phyloP scores from a whole-genome alignment of 1,140 invertebrate species.

The Drosophila pectinifera region DNA sequence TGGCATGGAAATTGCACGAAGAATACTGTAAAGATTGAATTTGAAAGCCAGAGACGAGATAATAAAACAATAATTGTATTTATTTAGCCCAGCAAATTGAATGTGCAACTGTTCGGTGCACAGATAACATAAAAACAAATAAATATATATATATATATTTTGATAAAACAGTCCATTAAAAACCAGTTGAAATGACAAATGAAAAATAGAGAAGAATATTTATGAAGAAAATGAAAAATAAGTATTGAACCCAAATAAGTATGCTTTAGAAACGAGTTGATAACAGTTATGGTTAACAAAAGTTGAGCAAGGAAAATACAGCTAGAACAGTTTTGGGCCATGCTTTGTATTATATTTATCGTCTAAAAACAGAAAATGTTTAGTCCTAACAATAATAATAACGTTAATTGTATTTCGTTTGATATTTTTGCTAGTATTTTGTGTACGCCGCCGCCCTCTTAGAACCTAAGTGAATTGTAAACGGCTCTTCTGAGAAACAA shows the following conservation, averaged over 20 bases:
- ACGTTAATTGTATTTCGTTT: constrained; percentile 23
- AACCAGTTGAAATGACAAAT: not conserved
- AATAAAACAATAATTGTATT: constrained; percentile 50
- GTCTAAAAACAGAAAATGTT: constrained; percentile 4
- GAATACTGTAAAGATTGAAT: constrained; percentile 27
- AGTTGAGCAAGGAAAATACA: not conserved
- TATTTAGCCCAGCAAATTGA: constrained; percentile 38
- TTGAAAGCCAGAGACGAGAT: constrained; percentile 12
- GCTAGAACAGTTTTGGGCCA: constrained; percentile 6
- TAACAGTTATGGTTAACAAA: constrained; percentile 15
- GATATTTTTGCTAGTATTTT: constrained; percentile 42
- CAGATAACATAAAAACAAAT: not conserved
- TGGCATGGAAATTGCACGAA: not conserved
- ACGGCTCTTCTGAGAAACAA: constrained; percentile 11
- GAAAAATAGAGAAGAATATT: constrained; percentile 15
- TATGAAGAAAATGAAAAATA: constrained; percentile 6
- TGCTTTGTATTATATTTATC: constrained; percentile 16
- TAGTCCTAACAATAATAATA: not conserved
- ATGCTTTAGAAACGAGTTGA: constrained; percentile 19
- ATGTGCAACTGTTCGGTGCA: constrained; percentile 16
- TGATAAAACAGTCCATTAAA: constrained; percentile 40
- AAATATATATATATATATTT: constrained; percentile 50
- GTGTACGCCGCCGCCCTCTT: constrained; percentile 21
- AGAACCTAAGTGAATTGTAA: constrained; percentile 40
- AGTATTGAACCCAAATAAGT: constrained; percentile 12